These are phyloP conservation scores for Megalops atlanticus DNA, from an alignment of 2,113 vertebrate genomes.

Conservation along the genomic window DNA sequence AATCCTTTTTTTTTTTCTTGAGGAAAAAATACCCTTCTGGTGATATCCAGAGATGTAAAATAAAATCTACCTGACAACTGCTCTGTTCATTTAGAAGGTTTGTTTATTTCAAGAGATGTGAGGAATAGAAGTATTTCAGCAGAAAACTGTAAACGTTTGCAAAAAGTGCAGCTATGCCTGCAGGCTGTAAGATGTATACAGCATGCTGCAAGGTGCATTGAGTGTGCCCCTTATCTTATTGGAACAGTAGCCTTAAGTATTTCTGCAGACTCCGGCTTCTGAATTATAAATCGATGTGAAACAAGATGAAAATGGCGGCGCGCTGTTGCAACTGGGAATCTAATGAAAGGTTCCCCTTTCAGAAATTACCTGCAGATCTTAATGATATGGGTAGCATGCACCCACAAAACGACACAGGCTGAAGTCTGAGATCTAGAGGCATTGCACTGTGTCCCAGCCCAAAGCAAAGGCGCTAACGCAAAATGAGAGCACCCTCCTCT, in stretches of 20 bases:
- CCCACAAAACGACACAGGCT: background rate
- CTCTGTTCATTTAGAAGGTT: constrained; percentile 59
- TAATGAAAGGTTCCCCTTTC: constrained; percentile 68
- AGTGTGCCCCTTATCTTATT: constrained; percentile 72
- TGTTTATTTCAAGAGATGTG: constrained; percentile 56
- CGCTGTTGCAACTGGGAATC: constrained; percentile 70
- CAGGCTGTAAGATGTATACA: constrained; percentile 56
- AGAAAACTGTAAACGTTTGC: constrained; percentile 58
- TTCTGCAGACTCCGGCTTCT: constrained; percentile 63
- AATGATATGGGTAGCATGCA: constrained; percentile 46
- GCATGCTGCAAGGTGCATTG: constrained; percentile 60
- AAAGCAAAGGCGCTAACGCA: background rate
- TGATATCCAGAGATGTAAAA: constrained; percentile 45
- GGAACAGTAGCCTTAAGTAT: constrained; percentile 73
- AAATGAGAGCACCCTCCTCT: background rate
- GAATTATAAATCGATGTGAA: constrained; percentile 73
- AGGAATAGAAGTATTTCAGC: constrained; percentile 44
- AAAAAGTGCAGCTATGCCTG: constrained; percentile 31
- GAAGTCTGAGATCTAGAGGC: background rate
- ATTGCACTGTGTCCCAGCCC: background rate
- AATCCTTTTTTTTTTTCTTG: constrained; percentile 42
- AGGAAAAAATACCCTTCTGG: constrained; percentile 46
- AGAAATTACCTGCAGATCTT: constrained; percentile 70
- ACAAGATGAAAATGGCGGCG: constrained; percentile 70
- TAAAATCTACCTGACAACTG: constrained; percentile 67